A percentile compares a stretch with the other conserved stretches of the same genome.
Conservation (phyloP, 2,888 invertebrate genomes). For the Pheosia tremula region DNA sequence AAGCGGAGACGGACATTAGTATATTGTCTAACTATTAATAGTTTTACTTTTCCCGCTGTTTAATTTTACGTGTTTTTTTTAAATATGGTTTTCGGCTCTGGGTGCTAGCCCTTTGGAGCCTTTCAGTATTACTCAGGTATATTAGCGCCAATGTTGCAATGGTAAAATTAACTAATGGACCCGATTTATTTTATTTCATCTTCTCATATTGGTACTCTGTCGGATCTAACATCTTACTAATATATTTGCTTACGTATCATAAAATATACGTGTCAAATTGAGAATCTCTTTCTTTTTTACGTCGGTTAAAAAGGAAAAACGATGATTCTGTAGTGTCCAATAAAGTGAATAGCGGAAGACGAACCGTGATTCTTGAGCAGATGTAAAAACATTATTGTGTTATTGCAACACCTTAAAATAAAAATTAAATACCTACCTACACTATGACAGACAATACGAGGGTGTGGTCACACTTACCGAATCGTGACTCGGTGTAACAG, state of each 20-base stretch:
- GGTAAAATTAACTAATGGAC: not conserved
- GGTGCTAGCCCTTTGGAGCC: no score
- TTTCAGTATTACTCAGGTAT: not conserved
- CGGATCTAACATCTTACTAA: not conserved
- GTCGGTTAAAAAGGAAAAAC: not conserved
- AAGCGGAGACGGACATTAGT: no score
- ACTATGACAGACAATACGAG: conserved; percentile 8
- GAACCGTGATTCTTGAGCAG: conserved; percentile 64
- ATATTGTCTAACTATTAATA: no score
- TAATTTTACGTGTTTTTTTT: no score
- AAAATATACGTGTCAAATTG: no score
- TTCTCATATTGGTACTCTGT: not conserved
- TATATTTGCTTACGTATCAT: no score
- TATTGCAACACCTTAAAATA: conserved; percentile 6
- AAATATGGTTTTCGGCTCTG: no score
- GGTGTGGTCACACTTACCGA: conserved; percentile 32
- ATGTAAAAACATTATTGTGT: conserved; percentile 24
- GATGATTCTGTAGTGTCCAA: conserved; percentile 32
- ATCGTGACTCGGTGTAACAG: conserved; percentile 19
- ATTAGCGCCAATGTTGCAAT: not conserved
- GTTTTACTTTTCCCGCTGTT: no score
- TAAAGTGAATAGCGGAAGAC: conserved; percentile 71
- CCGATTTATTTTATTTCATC: not conserved
- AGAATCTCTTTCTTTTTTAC: no score
- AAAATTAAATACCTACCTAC: conserved; percentile 1